Evolutionary conservation across 2,113 vertebrate species (phyloP).

Genomic region (Tenrec ecaudatus): DNA sequence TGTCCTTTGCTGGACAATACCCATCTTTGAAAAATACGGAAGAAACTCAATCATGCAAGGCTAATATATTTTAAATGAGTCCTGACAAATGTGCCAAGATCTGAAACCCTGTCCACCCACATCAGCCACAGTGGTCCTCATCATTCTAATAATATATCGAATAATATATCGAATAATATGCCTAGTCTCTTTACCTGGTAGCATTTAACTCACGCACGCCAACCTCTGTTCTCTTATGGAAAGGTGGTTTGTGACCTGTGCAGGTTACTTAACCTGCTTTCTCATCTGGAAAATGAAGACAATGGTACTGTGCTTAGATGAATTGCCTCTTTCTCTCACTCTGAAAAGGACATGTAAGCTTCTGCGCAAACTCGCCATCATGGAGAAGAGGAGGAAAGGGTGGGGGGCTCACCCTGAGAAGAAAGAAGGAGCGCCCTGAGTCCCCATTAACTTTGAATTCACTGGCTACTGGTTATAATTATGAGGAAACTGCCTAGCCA

Average conservation of each 20-base stretch:
- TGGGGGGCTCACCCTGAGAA: not conserved
- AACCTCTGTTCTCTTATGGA: not conserved
- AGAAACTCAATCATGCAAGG: not conserved
- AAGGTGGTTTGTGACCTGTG: not conserved
- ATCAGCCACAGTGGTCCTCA: not conserved
- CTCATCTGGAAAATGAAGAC: not conserved
- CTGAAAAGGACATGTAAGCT: not conserved
- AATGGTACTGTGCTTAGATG: rapidly evolving
- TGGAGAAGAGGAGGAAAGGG: not conserved
- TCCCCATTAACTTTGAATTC: not conserved
- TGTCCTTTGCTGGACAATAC: not conserved
- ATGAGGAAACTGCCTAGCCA: not conserved
- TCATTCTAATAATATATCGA: not conserved
- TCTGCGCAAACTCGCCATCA: not conserved
- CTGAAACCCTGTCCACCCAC: not conserved
- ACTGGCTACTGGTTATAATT: not conserved
- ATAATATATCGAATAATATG: not conserved
- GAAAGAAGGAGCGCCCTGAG: not conserved
- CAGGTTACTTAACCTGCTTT: not conserved
- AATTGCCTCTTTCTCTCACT: not conserved
- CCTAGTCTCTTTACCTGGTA: not conserved
- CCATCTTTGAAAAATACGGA: constrained; percentile 7
- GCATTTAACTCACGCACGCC: not conserved
- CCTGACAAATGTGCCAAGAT: not conserved
- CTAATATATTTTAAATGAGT: not conserved